These are phyloP conservation scores for Tetragnatha versicolor DNA, from an alignment of 1,140 invertebrate species.

Conservation along the genomic window DNA sequence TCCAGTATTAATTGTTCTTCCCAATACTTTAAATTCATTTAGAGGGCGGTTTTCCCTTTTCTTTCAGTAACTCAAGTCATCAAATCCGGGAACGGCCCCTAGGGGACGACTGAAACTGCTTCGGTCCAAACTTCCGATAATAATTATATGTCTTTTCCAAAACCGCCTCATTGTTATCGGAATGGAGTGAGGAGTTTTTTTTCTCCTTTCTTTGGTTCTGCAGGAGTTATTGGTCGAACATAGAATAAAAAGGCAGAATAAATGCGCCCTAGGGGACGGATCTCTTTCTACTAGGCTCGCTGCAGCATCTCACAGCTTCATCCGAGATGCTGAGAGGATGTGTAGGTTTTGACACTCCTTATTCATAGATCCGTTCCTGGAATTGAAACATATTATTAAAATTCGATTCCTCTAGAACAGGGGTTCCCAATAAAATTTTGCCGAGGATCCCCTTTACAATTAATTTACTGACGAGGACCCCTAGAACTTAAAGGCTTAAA, in stretches of 20 bases:
- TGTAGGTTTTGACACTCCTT: too few species aligned
- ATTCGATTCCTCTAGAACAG: too few species aligned
- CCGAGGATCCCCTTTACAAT: too few species aligned
- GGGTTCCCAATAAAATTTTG: too few species aligned
- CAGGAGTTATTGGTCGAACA: conserved; percentile 43
- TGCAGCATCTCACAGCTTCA: conserved; percentile 31
- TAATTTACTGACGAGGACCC: too few species aligned
- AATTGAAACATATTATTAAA: too few species aligned
- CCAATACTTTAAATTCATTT: conserved; percentile 38
- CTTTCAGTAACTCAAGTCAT: conserved; percentile 24
- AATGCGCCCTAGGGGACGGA: conserved; percentile 35
- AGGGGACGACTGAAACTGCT: conserved; percentile 23
- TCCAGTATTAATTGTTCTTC: conserved; percentile 14
- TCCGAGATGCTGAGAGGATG: conserved; percentile 4
- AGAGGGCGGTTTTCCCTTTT: not conserved
- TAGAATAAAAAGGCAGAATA: conserved; percentile 38
- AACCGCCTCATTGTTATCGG: conserved; percentile 41
- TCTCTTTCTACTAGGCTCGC: conserved; percentile 12
- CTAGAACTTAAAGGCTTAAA: too few species aligned
- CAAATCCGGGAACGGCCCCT: not conserved
- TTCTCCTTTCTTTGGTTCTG: not conserved
- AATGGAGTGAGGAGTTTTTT: conserved; percentile 6
- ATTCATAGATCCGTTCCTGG: too few species aligned
- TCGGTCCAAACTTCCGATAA: conserved; percentile 44
- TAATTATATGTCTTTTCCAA: conserved; percentile 49